Evolutionary conservation across 2,888 invertebrate genomes (phyloP), one percentile per base, ranked within the genome.

Genomic region (Dysmachus trigonus): DNA sequence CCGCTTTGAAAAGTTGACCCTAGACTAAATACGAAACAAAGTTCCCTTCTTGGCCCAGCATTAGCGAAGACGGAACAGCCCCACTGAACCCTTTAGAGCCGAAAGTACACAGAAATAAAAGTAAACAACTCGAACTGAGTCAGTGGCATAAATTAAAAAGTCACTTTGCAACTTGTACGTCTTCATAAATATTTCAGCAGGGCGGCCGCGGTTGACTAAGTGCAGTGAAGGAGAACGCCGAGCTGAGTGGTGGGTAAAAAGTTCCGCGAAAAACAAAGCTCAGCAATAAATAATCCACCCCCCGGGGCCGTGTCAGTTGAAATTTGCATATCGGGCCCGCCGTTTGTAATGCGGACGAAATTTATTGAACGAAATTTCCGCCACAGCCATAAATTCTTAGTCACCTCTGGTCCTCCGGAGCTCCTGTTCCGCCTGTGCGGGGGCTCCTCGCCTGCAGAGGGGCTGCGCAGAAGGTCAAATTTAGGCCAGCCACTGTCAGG

Each of bases 281-380:
- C 77, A 77, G 77, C 77, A 77, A 77, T 77, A 77, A 77, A 77
- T 77, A 77, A 77, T 77, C 77, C 77, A 77, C 77, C 77, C 77
- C 77, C 47, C 77, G 47, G 62, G 18, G 41, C 38, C 30, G 47
- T 77, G 77, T 77, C 47, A 41, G 77, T 77, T 41, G 22, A 38
- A 77, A 77, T 77, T 77, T 77, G 77, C 77, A 77, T 77, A 77
- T 77, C 77, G 77, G 77, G 30, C 30, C 77, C 35, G 30, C 22
- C 47, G 77, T 77, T 77, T 77, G 77, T 41, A 77, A 41, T 47
- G 30, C 77, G 47, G 77, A 41, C 77, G 30, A 47, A 77, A 77
- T 77, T 77, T 77, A 77, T 77, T 77, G 77, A 77, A 77, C 77
- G 47, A 77, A 77, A 77, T 77, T 77, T 77, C 77, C 47, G 47